Percentiles rank a stretch among this genome's conserved stretches.
These are phyloP conservation scores for Pogonus chalceus DNA, from an alignment of 1,140 invertebrate species.

Conservation along the genomic window DNA sequence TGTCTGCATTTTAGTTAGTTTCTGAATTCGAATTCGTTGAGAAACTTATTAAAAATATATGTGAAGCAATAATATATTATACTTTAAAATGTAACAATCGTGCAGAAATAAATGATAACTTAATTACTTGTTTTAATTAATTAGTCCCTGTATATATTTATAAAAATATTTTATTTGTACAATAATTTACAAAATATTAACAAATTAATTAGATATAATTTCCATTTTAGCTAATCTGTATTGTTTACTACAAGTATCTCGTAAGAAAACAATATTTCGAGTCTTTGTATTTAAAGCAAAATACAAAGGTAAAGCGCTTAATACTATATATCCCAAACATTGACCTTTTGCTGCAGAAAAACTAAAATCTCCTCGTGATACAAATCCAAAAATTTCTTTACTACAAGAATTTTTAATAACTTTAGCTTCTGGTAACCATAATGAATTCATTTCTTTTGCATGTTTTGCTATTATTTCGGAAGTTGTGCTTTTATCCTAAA, in stretches of 20 bases:
- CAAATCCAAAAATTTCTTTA: constrained; percentile 62
- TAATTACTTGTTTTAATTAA: no score
- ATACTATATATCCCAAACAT: constrained; percentile 57
- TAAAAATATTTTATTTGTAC: no score
- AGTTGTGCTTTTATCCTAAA: constrained; percentile 31
- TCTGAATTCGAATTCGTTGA: no score
- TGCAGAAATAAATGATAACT: background rate
- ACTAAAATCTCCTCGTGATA: constrained; percentile 57
- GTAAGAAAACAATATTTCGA: constrained; percentile 26
- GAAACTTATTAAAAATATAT: no score
- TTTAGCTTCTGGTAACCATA: constrained; percentile 54
- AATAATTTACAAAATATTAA: no score
- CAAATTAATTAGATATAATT: constrained; percentile 22
- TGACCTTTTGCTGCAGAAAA: constrained; percentile 51
- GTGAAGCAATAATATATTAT: constrained; percentile 1
- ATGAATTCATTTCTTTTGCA: constrained; percentile 47
- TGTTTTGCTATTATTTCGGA: constrained; percentile 41
- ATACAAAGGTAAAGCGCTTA: constrained; percentile 38
- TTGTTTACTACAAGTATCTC: constrained; percentile 26
- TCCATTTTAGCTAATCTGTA: constrained; percentile 25
- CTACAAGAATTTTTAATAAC: constrained; percentile 50
- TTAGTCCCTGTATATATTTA: no score
- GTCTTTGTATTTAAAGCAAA: constrained; percentile 3
- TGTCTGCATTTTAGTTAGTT: no score
- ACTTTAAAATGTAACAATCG: background rate